Base-by-base conservation (phyloP, 2,888 invertebrate species). In the Orthosia incerta region DNA sequence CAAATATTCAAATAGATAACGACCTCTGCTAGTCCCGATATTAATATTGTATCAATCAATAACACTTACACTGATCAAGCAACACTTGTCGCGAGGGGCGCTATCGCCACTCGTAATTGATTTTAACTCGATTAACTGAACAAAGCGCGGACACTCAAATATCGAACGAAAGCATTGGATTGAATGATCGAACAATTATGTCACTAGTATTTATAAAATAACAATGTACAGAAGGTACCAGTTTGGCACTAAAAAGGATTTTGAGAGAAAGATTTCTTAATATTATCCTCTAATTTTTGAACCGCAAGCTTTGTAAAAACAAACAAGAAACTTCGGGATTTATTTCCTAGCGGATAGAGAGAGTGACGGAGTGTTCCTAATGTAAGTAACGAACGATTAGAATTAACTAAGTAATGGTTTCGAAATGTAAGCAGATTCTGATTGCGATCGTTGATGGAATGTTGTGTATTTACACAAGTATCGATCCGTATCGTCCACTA, bases 81-180 rank as follows among this genome's bases (percentile, higher is more conserved):
- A 31, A 23, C 60, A 77, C 82, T 85, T 71, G 72, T 64, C 68
- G 57, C 59, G 7, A 61, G 55, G 31, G 39, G 50, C 23, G 15
- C 20, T 39, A 39, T 39, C 39, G 63, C 51, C n/a, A 53, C 31
- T 65, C 59, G 51, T 75, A 60, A 78, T 82, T 82, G 66, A 83
- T 71, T 85, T 85, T 78, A 80, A 82, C 61, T 75, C 71, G 70
- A 84, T 84, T 84, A 75, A 65, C 66, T 65, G 63, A 74, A 67
- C 59, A 84, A 80, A 67, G 76, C 59, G 62, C 26, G 46, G 53
- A 50, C 48, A 72, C 68, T 83, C 61, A 53, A 74, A 71, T 67
- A 68, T 67, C 45, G 31, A 74, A 60, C 5, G 59, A 55, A 62
- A 68, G 39, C 31, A 71, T 63, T 46, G 18, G 74, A 71, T 63